Evolutionary conservation across 2,888 invertebrate genomes (phyloP).

Genomic region (Vanessa cardui): DNA sequence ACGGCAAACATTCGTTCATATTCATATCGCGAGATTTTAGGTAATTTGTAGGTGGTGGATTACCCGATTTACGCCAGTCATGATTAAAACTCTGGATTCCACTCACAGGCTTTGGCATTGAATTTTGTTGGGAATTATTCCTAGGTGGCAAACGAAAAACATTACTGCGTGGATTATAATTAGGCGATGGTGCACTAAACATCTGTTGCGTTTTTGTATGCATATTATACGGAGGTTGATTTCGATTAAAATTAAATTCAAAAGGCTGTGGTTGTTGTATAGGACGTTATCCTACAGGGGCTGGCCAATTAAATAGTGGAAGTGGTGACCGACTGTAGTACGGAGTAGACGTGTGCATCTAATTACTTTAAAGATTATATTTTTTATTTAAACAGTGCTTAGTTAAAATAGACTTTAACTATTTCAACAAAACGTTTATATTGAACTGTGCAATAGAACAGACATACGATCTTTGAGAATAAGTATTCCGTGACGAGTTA

Average conservation of each 20-base stretch:
- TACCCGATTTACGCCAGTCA: constrained; percentile 28
- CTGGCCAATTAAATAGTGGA: no score
- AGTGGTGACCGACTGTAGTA: not conserved
- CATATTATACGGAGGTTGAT: no score
- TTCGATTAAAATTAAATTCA: no score
- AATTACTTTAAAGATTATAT: not conserved
- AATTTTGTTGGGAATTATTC: not conserved
- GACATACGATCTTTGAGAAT: not conserved
- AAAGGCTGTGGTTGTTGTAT: no score
- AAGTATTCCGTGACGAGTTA: not conserved
- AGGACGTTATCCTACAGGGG: no score
- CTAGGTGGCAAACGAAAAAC: not conserved
- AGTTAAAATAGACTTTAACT: not conserved
- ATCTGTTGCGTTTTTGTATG: not conserved
- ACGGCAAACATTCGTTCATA: constrained; percentile 13
- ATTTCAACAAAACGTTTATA: not conserved
- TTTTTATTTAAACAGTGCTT: not conserved
- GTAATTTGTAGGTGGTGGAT: constrained; percentile 33
- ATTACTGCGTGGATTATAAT: no score
- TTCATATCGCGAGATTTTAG: constrained; percentile 34
- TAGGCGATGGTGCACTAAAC: not conserved
- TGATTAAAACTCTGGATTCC: constrained; percentile 4
- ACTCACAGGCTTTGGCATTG: not conserved
- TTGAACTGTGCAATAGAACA: not conserved
- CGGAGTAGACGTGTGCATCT: constrained; percentile 2